These are phyloP conservation scores for Zygogramma bicolorata DNA, from an alignment of 2,888 invertebrate species.

Conservation along the genomic window DNA sequence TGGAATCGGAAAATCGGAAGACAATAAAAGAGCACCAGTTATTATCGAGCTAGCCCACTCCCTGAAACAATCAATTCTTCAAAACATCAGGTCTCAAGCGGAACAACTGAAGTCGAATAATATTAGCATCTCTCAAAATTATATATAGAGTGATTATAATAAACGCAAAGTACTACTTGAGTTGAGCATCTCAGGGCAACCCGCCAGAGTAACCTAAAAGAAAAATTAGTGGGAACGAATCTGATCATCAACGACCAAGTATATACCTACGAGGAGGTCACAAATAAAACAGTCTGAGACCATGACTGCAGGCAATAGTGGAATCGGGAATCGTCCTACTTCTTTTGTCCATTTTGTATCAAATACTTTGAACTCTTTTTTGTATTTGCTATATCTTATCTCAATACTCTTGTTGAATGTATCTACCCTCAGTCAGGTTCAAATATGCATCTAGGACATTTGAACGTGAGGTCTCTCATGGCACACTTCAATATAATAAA, in stretches of 20 bases:
- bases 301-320: neutral
- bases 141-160: neutral
- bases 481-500: too few species aligned
- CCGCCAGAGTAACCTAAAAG: neutral
- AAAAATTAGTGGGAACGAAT: neutral
- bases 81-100: neutral
- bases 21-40: too few species aligned
- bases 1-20: neutral
- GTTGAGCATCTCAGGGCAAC: neutral
- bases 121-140: neutral
- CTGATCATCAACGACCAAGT: neutral
- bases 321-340: neutral
- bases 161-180: constrained; percentile 3
- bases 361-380: neutral
- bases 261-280: too few species aligned
- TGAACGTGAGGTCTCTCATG: too few species aligned
- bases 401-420: too few species aligned
- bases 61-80: neutral
- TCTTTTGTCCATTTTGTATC: too few species aligned
- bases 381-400: too few species aligned
- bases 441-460: too few species aligned
- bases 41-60: neutral
- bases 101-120: neutral
- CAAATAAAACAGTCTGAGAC: neutral
- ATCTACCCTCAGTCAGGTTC: too few species aligned